Percentiles rank a stretch among this genome's conserved stretches.
Conservation (phyloP, 2,888 invertebrate species). For the Habrosyne pyritoides region DNA sequence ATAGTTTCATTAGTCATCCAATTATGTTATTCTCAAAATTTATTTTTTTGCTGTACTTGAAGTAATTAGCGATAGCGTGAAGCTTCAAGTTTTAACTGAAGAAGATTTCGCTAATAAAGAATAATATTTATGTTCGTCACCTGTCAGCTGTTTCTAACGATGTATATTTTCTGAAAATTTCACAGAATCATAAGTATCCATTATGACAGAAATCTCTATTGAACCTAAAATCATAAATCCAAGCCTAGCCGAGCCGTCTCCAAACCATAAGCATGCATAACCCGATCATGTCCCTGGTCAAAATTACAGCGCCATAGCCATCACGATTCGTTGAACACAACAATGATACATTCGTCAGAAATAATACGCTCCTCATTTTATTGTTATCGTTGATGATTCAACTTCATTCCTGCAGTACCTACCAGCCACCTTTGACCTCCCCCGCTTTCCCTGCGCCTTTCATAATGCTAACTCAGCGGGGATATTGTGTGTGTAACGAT, state of each 20-base stretch:
- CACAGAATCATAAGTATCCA: too few species aligned
- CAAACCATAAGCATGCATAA: constrained; percentile 10
- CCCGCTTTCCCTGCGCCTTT: constrained; percentile 26
- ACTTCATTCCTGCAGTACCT: constrained; percentile 40
- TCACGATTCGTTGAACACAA: constrained; percentile 54
- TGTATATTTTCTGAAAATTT: neutral
- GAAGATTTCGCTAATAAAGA: neutral
- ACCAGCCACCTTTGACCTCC: constrained; percentile 45
- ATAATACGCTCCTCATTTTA: constrained; percentile 41
- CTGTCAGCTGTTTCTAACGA: too few species aligned
- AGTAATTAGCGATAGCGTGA: too few species aligned
- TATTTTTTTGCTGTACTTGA: neutral
- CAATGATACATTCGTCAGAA: constrained; percentile 38
- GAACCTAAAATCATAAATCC: too few species aligned
- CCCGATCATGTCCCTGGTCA: constrained; percentile 33
- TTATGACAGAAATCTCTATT: too few species aligned
- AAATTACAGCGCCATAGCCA: constrained; percentile 42
- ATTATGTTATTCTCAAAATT: neutral
- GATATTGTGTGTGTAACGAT: constrained; percentile 20
- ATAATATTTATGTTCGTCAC: too few species aligned
- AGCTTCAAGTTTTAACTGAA: too few species aligned
- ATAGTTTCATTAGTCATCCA: neutral
- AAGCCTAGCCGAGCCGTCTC: too few species aligned
- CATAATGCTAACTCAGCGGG: constrained; percentile 15
- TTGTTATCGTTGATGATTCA: constrained; percentile 61